Percentiles rank a stretch among this genome's conserved stretches.
Conservation (phyloP, 2,797 vertebrate genomes). For the Monodelphis domestica region DNA sequence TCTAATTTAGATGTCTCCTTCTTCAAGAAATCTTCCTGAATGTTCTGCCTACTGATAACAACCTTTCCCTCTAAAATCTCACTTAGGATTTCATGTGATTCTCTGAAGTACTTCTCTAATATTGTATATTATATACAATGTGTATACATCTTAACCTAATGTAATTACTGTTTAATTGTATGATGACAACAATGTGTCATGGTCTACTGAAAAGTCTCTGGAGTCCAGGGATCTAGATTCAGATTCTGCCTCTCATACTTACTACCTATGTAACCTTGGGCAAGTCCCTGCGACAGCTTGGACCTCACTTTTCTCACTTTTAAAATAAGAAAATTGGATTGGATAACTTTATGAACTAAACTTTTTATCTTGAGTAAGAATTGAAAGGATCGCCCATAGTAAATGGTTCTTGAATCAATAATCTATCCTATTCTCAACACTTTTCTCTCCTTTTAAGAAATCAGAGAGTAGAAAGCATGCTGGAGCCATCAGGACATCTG, state of each 20-base stretch:
- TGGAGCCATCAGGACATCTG: neutral
- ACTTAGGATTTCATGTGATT: neutral
- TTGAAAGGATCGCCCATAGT: neutral
- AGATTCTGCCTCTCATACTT: neutral
- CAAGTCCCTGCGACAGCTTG: neutral
- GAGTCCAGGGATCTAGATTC: neutral
- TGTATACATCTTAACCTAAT: neutral
- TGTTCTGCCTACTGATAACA: neutral
- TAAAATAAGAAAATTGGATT: neutral
- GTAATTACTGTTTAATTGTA: neutral
- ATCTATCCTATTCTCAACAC: neutral
- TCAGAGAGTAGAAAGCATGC: neutral
- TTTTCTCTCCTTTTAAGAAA: neutral
- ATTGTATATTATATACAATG: neutral
- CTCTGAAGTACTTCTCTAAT: neutral
- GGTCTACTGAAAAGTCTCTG: neutral
- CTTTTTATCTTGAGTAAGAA: neutral
- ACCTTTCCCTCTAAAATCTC: neutral
- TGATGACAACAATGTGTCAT: neutral
- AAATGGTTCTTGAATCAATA: neutral
- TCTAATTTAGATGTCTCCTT: neutral
- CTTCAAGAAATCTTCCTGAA: neutral
- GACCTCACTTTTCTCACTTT: neutral
- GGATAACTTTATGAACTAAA: neutral
- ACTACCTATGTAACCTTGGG: neutral